phyloP scores from a whole-genome alignment of 1,140 invertebrate genomes.

The Sogatella furcifera region DNA sequence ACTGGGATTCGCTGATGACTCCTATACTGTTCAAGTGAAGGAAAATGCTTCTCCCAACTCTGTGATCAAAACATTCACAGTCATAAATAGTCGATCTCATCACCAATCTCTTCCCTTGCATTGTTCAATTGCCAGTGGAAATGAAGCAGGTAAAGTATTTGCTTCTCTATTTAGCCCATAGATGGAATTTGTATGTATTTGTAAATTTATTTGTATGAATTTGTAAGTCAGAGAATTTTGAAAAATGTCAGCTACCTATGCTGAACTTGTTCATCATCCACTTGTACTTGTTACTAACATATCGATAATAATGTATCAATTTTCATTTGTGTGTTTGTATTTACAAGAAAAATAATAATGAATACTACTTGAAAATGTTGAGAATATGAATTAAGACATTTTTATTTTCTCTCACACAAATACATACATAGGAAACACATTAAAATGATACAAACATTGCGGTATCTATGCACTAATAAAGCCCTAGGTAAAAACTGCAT shows the following conservation, averaged over 20 bases:
- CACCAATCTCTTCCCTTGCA: slow-evolving; percentile 51
- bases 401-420: no score
- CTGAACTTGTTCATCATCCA: background rate
- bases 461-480: no score
- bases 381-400: no score
- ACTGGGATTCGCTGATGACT: slow-evolving; percentile 69
- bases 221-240: background rate
- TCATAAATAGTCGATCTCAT: slow-evolving; percentile 55
- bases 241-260: background rate
- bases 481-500: no score
- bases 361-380: no score
- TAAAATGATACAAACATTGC: no score
- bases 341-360: no score
- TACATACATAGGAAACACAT: no score
- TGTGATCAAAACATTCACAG: slow-evolving; percentile 56
- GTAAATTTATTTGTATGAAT: no score
- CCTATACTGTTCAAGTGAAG: slow-evolving; percentile 65
- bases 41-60: slow-evolving; percentile 61
- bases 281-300: no score
- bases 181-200: background rate
- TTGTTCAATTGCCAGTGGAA: slow-evolving; percentile 61
- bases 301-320: no score
- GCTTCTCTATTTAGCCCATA: background rate
- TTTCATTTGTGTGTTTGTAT: no score
- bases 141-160: slow-evolving; percentile 41